These are phyloP conservation scores for Apodemia hepburni DNA, from an alignment of 2,888 invertebrate genomes.

Conservation along the genomic window DNA sequence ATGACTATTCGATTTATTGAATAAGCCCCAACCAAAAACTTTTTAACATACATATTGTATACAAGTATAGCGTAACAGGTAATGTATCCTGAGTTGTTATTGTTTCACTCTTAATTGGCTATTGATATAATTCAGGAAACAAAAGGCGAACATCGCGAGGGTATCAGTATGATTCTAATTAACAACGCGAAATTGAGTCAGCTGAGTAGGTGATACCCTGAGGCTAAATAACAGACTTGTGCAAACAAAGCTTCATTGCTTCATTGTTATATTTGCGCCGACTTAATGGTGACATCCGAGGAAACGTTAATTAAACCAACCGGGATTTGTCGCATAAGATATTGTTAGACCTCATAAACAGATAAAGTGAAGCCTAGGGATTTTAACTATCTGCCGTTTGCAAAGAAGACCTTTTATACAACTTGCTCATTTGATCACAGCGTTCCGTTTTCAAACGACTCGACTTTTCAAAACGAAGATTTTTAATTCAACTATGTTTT, in stretches of 20 bases:
- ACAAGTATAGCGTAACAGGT: slow-evolving; percentile 30
- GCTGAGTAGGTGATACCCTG: slow-evolving; percentile 39
- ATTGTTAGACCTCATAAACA: slow-evolving; percentile 43
- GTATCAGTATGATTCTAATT: slow-evolving; percentile 35
- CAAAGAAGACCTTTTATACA: not conserved
- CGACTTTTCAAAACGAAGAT: too few relatives aligned
- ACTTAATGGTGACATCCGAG: slow-evolving; percentile 71
- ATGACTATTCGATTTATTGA: too few relatives aligned
- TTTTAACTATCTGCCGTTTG: slow-evolving; percentile 8
- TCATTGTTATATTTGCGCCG: slow-evolving; percentile 44
- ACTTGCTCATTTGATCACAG: not conserved
- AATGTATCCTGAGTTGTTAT: slow-evolving; percentile 42
- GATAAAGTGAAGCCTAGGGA: slow-evolving; percentile 17
- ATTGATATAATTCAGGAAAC: slow-evolving; percentile 32
- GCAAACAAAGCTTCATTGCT: slow-evolving; percentile 56
- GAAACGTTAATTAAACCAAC: slow-evolving; percentile 71
- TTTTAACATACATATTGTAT: slow-evolving; percentile 11
- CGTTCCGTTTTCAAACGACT: not conserved
- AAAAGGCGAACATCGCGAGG: slow-evolving; percentile 33
- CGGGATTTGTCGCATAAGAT: slow-evolving; percentile 54
- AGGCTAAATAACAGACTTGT: slow-evolving; percentile 39
- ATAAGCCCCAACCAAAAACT: not conserved
- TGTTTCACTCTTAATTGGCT: slow-evolving; percentile 33
- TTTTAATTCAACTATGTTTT: too few relatives aligned
- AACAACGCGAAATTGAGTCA: slow-evolving; percentile 35